Conservation (phyloP, 2,113 vertebrate genomes). For the Aldabrachelys gigantea region DNA sequence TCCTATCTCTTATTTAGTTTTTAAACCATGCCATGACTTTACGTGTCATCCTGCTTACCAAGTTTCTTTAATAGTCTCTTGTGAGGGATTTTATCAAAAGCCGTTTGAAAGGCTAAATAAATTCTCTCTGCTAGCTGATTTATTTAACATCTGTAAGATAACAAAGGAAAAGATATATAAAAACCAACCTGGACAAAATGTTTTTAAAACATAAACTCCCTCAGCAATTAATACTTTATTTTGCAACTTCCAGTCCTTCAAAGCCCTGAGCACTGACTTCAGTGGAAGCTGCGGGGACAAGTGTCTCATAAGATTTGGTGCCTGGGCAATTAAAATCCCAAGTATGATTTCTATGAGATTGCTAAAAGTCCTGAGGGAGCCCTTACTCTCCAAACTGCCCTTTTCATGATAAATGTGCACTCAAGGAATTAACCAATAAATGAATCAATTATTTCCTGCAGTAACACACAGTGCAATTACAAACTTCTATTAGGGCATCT, state of each 20-base stretch:
- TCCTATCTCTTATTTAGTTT: neutral
- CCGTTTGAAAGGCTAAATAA: neutral
- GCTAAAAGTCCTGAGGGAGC: conserved; percentile 29
- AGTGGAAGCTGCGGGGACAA: neutral
- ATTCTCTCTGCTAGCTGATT: neutral
- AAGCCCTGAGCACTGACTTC: neutral
- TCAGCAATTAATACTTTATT: neutral
- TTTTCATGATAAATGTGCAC: conserved; percentile 35
- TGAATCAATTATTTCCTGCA: neutral
- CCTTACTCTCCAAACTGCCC: neutral
- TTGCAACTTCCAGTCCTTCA: neutral
- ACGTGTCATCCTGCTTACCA: neutral
- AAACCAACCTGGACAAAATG: neutral
- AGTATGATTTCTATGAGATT: neutral
- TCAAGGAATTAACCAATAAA: conserved; percentile 46
- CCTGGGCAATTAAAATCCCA: conserved; percentile 42
- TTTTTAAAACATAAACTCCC: neutral
- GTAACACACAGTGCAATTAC: conserved; percentile 15
- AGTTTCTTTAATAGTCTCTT: conserved; percentile 4
- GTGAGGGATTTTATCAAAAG: neutral
- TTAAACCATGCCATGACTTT: neutral
- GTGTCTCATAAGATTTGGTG: neutral
- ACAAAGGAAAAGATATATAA: neutral
- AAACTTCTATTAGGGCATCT: neutral
- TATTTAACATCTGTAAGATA: neutral